Base-by-base conservation (phyloP, 1,140 invertebrate genomes). In the Pseudomyrmex dendroicus region DNA sequence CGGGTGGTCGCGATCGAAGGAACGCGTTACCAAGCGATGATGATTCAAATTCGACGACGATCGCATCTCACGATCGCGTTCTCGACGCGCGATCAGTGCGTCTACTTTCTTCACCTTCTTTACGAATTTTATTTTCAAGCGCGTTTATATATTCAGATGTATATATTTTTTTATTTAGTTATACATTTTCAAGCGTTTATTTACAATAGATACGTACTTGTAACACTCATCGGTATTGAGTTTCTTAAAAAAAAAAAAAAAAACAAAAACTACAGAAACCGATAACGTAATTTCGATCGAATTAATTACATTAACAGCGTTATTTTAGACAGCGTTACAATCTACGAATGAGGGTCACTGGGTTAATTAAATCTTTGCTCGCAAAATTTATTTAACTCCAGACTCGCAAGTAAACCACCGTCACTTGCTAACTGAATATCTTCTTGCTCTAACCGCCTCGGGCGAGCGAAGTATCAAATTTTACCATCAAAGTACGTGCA, bases 21-120 rank as follows among this genome's bases (percentile, higher is more conserved):
- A 80, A 35, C 44, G 64, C 63, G 52, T 67, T 67, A 68, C 35
- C 20, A 59, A 70, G 63, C 74, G 20, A 80, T 59, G 76, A 70
- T 52, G 52, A 59, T 59, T 77, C 76, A 48, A 77, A 20, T 57
- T 59, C 52, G 63, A 22, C 48, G 56, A 56, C 12, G 15, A 66
- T n/a, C 44, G 62, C 25, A 46, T 56, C n/a, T 66, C n/a, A 44
- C 44, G 66, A 61, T 80, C 20, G 20, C 50, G 25, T 48, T 50
- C 70, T 44, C 9, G 9, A 17, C 17, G 10, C n/a, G 20, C 22
- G 15, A 17, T 12, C 25, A 10, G n/a, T 13, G 5, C 20, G 10
- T n/a, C 25, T 2, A 2, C 2, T 25, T 64, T 64, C 12, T 20
- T 4, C 17, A 7, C 0, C 22, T 12, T 77, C n/a, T 44, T 9